Base-by-base conservation (phyloP, 2,113 vertebrate species). In the Ranitomeya variabilis region DNA sequence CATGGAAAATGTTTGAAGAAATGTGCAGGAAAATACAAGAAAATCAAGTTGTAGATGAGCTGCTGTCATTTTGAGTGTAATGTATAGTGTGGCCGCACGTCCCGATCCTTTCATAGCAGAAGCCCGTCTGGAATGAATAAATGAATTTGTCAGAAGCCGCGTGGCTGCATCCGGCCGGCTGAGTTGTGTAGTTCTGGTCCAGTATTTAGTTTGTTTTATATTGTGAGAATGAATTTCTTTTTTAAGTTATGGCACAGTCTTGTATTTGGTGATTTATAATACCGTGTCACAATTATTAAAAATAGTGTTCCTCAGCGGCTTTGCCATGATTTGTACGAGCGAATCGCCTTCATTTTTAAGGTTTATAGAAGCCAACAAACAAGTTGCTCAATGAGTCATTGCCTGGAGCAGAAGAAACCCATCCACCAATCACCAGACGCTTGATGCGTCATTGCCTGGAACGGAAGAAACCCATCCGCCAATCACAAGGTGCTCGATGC, bases 121-220 rank as follows among this genome's bases (percentile, higher is more conserved):
- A 10, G 4, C 5, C 51, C 23, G 6, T 57, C 79, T 60, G 55
- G 60, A 6, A 31, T 80, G 59, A 18, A 16, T 60, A 55, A 16
- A 73, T 69, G 67, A 69, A 69, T 31, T 14, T 23, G 64, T 31
- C 16, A 7, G n/a, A 4, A 57, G 77, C n/a, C 13, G 0, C 15
- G 55, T 52, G 14, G 19, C 11, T 18, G 54, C 54, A 55, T 54
- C 54, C 51, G 23, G 76, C 76, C 79, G 23, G 14, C 12, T 69
- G 23, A 52, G 19, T 80, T 59, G n/a, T 81, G n/a, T 62, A 6
- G 57, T 31, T 62, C 59, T 62, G 57, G 79, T 81, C 14, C 37
- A 81, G 76, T 87, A 80, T 87, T 87, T 79, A 67, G 52, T 87
- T 87, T 26, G 78, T 81, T 87, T 87, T 87, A 60, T 81, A 80